phyloP scores from a whole-genome alignment of 1,140 invertebrate species.

The Scylla paramamosain region DNA sequence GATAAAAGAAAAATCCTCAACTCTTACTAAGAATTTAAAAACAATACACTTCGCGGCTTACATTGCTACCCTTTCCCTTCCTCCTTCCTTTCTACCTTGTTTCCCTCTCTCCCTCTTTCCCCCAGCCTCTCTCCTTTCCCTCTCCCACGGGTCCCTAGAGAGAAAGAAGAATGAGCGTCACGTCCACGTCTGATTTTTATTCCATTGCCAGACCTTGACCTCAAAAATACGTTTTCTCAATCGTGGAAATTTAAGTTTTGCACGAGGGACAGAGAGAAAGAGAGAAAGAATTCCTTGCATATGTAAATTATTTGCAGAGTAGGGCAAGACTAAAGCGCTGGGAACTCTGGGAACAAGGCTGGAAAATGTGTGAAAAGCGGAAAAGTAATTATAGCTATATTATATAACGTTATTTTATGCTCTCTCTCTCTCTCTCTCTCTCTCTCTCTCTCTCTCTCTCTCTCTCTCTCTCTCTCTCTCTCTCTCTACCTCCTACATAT shows the following conservation, averaged over 20 bases:
- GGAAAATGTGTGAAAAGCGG: background rate
- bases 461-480: background rate
- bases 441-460: background rate
- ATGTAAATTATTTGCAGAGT: constrained; percentile 13
- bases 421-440: constrained; percentile 19
- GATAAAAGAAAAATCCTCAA: background rate
- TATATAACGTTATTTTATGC: background rate
- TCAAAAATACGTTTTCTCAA: constrained; percentile 12
- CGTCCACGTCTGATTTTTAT: constrained; percentile 14
- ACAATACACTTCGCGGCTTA: background rate
- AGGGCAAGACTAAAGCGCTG: background rate
- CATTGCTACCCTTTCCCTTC: background rate
- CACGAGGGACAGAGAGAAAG: background rate
- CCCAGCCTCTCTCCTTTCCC: too few relatives aligned
- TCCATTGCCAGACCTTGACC: constrained; percentile 10
- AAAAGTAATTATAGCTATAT: background rate
- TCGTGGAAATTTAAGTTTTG: constrained; percentile 1
- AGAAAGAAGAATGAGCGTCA: background rate
- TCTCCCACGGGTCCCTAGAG: background rate
- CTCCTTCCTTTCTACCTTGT: background rate
- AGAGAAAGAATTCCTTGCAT: constrained; percentile 16
- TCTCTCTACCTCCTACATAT: background rate
- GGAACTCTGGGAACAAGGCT: background rate
- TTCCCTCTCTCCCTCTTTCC: background rate
- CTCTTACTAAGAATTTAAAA: constrained; percentile 5